Evolutionary conservation across 1,140 invertebrate genomes (phyloP), one percentile per base, ranked within the genome.

Genomic region (Apis laboriosa): DNA sequence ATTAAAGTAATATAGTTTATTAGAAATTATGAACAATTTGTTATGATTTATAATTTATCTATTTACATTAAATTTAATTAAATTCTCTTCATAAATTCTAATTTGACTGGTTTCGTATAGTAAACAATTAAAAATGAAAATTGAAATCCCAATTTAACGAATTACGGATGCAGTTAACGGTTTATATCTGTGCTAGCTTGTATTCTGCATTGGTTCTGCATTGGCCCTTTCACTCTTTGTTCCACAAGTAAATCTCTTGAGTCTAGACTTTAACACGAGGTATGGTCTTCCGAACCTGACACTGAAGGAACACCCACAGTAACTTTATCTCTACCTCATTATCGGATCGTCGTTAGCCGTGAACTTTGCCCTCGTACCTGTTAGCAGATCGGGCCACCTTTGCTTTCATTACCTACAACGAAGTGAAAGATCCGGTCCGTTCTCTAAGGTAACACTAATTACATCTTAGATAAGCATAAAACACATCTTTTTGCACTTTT

Each of bases 261-360:
- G 43, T n/a, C 8, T 12, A 60, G 24, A 79, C 58, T 28, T 70
- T 63, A n/a, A n/a, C n/a, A 0, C 28, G 58, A 83, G n/a, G 49
- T 58, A 77, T 43, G 75, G 64, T 24, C 73, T 53, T 60, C 51
- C 64, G 56, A 77, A 82, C 64, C 73, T 67, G 80, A 68, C 73
- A 80, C 78, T 71, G 21, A 28, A 68, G 55, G 82, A 84, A 84
- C 77, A 80, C 77, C 82, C 70, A 73, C 75, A 67, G 72, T 43
- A 77, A n/a, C 70, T 61, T 84, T 84, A 84, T 84, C 82, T 80
- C 77, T 84, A 68, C 55, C 82, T 84, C 82, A 84, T 84, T 84
- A 84, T 84, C 82, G 82, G 53, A 73, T 71, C 82, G 82, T 84
- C 77, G 82, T 84, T 84, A 84, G 77, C 70, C 77, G 61, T 84